These are phyloP conservation scores for Lysandra bellargus DNA, from an alignment of 2,888 invertebrate species.

Conservation along the genomic window DNA sequence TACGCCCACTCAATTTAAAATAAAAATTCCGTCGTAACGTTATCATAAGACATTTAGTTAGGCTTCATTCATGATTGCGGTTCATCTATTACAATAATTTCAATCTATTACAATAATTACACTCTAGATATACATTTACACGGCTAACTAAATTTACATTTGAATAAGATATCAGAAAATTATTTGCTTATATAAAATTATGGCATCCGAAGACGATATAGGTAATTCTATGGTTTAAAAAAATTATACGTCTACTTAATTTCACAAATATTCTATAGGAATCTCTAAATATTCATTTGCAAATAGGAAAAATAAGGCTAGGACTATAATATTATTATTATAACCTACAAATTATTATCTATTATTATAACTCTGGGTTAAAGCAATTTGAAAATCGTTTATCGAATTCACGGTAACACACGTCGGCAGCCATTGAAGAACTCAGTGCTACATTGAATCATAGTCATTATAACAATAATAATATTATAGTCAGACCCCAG, in stretches of 20 bases:
- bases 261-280: constrained; percentile 1
- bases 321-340: too few species aligned
- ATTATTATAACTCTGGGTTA: too few species aligned
- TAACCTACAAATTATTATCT: too few species aligned
- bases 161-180: not conserved
- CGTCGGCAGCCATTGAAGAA: not conserved
- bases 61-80: constrained; percentile 59
- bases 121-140: constrained; percentile 30
- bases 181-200: constrained; percentile 28
- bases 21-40: constrained; percentile 54
- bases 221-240: not conserved
- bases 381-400: not conserved
- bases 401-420: not conserved
- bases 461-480: not conserved
- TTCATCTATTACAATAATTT: constrained; percentile 66
- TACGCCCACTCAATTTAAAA: constrained; percentile 63
- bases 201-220: constrained; percentile 29
- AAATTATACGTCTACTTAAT: not conserved
- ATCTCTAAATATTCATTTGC: not conserved
- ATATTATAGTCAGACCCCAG: not conserved
- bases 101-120: constrained; percentile 58
- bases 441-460: not conserved
- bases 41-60: constrained; percentile 77
- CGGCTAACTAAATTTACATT: constrained; percentile 30
- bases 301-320: not conserved